phyloP scores from a whole-genome alignment of 2,113 vertebrate genomes.

The Loxodonta africana region DNA sequence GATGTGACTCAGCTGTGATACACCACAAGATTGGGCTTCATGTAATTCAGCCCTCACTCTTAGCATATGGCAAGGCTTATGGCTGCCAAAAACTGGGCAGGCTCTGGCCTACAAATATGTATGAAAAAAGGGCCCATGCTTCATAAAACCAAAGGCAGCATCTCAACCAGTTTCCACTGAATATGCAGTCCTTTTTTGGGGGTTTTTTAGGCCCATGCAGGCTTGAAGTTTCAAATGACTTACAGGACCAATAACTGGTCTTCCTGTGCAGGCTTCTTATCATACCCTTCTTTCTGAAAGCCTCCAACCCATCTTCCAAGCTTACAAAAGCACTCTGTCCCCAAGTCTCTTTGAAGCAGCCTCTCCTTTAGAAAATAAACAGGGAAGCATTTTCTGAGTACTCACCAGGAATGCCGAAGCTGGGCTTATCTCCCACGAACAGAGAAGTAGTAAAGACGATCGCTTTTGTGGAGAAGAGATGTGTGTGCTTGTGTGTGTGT shows the following conservation, averaged over 20 bases:
- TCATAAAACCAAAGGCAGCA: background rate
- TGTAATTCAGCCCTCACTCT: background rate
- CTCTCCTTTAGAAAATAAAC: conserved; percentile 14
- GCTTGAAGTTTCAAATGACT: background rate
- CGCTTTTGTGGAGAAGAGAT: background rate
- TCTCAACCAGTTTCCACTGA: background rate
- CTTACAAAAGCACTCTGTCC: background rate
- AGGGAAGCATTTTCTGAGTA: background rate
- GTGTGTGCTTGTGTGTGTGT: background rate
- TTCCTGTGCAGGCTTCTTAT: background rate
- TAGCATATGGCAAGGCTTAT: conserved; percentile 68
- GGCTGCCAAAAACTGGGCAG: conserved; percentile 55
- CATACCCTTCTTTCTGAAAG: background rate
- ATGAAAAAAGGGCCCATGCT: background rate
- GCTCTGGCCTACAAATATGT: background rate
- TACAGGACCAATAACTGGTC: background rate
- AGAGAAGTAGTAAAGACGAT: conserved; percentile 12
- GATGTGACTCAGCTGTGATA: conserved; percentile 74
- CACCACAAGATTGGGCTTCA: conserved; percentile 3
- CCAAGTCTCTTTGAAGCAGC: background rate
- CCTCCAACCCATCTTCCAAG: background rate
- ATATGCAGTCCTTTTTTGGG: background rate
- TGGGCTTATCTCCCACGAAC: background rate
- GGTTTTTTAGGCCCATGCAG: background rate
- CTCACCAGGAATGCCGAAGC: background rate